Base-by-base conservation (phyloP, 2,113 vertebrate genomes). In the Pterocles orientalis region DNA sequence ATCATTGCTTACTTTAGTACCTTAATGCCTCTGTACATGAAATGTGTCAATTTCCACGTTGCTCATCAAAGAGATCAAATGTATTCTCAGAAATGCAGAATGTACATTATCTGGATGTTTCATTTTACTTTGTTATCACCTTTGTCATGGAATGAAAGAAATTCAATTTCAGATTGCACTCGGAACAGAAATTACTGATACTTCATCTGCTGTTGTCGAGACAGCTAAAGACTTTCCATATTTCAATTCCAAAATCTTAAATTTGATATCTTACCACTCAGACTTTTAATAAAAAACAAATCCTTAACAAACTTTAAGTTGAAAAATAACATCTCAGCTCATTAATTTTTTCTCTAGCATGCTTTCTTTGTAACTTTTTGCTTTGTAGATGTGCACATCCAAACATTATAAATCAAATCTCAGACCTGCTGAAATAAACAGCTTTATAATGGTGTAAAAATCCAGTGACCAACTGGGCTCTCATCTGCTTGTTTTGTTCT, bases 81-180 rank as follows among this genome's bases (percentile, higher is more conserved):
- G 97, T 93, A 53, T 56, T 64, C 72, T 61, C 26, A 61, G 54
- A 94, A 92, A 90, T 93, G 70, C 29, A 25, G 70, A 90, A 62
- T 47, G 57, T 82, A 65, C 26, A 71, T 86, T 93, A 90, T 58
- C 86, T 47, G 26, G 73, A 94, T 76, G 26, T 95, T 97, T 96
- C 69, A 39, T 57, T 97, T 96, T 83, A 43, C 79, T 96, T 96
- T 95, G 86, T 90, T 97, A 97, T 86, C 79, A 90, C 71, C 94
- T 96, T 95, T 90, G 20, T 70, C n/a, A 71, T 56, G 56, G 83
- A 95, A 93, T 57, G 48, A 94, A 83, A 96, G 70, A 95, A 96
- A 95, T 96, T 96, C 82, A 91, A 91, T 97, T 97, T 97, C 82
- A 94, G 76, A 94, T 92, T 95, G 82, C 73, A 91, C 82, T 72